These are phyloP conservation scores for Rallus crepitans DNA, from an alignment of 2,797 vertebrate species.

Conservation along the genomic window DNA sequence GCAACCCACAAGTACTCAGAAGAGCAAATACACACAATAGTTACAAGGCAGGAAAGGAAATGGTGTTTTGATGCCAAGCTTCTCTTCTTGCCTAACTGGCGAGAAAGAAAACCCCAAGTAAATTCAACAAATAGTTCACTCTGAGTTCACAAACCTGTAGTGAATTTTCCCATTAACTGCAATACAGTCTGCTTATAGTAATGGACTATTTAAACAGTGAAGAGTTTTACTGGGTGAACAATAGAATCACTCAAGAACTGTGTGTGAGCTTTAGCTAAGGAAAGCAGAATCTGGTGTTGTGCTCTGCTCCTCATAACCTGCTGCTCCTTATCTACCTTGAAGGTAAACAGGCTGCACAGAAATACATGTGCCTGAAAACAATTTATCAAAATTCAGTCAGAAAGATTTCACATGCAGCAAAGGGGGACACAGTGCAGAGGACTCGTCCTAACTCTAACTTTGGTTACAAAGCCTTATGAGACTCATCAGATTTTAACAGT, in stretches of 20 bases:
- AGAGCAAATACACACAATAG: background rate
- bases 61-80: background rate
- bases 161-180: background rate
- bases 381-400: background rate
- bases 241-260: background rate
- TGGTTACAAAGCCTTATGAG: background rate
- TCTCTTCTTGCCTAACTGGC: background rate
- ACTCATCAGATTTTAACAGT: slow-evolving; percentile 9
- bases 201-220: background rate
- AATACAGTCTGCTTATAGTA: background rate
- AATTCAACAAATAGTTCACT: background rate
- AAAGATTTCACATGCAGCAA: background rate
- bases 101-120: background rate
- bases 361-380: background rate
- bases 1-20: slow-evolving; percentile 9
- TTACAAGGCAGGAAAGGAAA: slow-evolving; percentile 43
- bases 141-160: background rate
- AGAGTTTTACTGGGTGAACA: background rate
- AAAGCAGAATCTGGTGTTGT: accelerated
- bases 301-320: background rate
- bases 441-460: background rate
- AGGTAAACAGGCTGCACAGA: background rate
- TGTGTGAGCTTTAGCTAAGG: background rate
- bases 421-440: background rate
- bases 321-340: background rate